phyloP scores from a whole-genome alignment of 2,888 invertebrate species.

The Heliconius ismenius region DNA sequence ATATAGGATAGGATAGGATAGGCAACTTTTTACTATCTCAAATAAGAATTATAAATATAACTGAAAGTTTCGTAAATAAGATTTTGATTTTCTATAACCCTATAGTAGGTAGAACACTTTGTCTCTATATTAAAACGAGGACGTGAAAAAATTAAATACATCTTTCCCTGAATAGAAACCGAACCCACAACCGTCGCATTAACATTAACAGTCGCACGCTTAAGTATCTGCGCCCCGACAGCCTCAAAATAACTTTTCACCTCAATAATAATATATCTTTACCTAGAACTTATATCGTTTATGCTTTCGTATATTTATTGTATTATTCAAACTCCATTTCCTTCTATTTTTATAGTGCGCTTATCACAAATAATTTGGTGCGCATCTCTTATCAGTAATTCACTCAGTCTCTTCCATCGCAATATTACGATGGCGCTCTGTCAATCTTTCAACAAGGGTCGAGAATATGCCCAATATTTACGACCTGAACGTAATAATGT shows the following conservation, averaged over 20 bases:
- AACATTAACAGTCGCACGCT: too few relatives aligned
- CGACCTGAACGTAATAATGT: constrained; percentile 16
- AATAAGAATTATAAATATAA: too few relatives aligned
- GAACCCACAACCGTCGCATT: too few relatives aligned
- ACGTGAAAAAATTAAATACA: too few relatives aligned
- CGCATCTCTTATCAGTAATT: constrained; percentile 22
- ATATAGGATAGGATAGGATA: too few relatives aligned
- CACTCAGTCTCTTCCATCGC: constrained; percentile 8
- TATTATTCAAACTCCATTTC: neutral
- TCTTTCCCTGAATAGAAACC: too few relatives aligned
- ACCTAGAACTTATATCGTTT: neutral
- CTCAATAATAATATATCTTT: neutral
- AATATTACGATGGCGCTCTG: constrained; percentile 18
- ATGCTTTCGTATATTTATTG: neutral
- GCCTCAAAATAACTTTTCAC: too few relatives aligned
- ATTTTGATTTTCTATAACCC: too few relatives aligned
- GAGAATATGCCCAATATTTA: constrained; percentile 24
- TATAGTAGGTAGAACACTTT: too few relatives aligned
- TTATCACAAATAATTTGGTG: constrained; percentile 1
- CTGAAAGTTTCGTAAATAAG: too few relatives aligned
- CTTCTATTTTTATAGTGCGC: neutral
- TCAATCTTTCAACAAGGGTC: constrained; percentile 25
- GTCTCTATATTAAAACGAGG: too few relatives aligned
- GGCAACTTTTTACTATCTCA: neutral
- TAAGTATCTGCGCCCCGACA: too few relatives aligned